These are phyloP conservation scores for Luperina nickerlii DNA, from an alignment of 2,888 invertebrate genomes.

Conservation along the genomic window DNA sequence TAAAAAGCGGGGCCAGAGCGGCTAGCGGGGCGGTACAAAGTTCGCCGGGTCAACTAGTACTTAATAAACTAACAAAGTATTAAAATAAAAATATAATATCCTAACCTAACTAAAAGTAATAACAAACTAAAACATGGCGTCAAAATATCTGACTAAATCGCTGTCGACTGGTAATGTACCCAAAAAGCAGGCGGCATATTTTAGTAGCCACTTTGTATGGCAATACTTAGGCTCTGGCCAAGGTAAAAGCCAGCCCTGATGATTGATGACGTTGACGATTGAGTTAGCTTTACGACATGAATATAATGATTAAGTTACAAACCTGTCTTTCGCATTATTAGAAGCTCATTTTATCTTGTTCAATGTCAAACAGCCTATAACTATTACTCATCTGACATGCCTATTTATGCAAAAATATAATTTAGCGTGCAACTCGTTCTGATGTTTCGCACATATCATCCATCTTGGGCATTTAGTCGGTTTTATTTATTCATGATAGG, in stretches of 20 bases:
- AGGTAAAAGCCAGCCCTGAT: neutral
- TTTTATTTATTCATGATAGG: neutral
- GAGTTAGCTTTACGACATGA: neutral
- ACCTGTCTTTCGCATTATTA: neutral
- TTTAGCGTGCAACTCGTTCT: neutral
- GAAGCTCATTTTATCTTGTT: slow-evolving; percentile 1
- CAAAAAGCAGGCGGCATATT: neutral
- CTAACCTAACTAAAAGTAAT: neutral
- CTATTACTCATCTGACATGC: neutral
- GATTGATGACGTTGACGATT: neutral
- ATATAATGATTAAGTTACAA: neutral
- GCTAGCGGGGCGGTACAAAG: too few species aligned
- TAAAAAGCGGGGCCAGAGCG: too few species aligned
- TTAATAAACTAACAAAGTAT: neutral
- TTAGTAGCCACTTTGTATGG: neutral
- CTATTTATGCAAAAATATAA: neutral
- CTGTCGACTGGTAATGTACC: neutral
- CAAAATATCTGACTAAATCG: too few species aligned
- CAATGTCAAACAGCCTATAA: neutral
- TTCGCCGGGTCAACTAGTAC: too few species aligned
- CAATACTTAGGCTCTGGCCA: neutral
- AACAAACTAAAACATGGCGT: neutral
- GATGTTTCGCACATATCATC: neutral
- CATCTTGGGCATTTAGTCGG: neutral
- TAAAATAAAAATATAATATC: too few species aligned